Conservation (phyloP, 2,888 invertebrate genomes). For the Endotricha flammealis region DNA sequence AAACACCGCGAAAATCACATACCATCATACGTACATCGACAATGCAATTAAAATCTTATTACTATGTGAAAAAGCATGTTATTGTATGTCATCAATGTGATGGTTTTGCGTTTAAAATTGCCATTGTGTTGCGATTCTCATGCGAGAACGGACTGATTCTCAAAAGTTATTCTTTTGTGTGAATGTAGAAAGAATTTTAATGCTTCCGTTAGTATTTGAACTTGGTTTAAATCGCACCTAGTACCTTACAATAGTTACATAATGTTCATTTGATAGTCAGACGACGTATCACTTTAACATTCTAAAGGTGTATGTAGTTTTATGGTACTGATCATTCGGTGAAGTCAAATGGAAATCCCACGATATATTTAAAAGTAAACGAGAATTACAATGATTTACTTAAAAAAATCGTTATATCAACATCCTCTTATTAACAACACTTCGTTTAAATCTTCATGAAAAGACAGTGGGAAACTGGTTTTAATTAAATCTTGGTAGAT, state of each 20-base stretch:
- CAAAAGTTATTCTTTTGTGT: conserved; percentile 74
- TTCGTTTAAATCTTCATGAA: too few species aligned
- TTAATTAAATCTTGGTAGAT: too few species aligned
- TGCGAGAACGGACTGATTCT: conserved; percentile 61
- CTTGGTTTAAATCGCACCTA: conserved; percentile 53
- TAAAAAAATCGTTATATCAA: too few species aligned
- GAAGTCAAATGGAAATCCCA: too few species aligned
- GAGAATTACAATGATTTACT: too few species aligned
- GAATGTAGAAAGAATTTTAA: conserved; percentile 72
- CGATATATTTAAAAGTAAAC: too few species aligned
- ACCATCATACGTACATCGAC: conserved; percentile 17
- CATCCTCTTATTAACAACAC: too few species aligned
- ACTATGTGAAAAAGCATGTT: conserved; percentile 20
- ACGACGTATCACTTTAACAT: conserved; percentile 18
- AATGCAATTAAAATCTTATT: conserved; percentile 18
- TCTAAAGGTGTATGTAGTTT: conserved; percentile 1
- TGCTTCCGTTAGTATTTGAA: conserved; percentile 61
- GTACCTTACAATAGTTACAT: conserved; percentile 49
- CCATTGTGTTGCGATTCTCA: conserved; percentile 66
- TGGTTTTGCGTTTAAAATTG: conserved; percentile 26
- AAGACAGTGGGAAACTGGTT: too few species aligned
- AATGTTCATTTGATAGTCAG: conserved; percentile 45
- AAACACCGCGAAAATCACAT: conserved; percentile 40
- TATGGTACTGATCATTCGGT: conserved; percentile 7
- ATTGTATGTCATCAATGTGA: conserved; percentile 12